phyloP scores from a whole-genome alignment of 2,888 invertebrate species.

The Augochlorella aurata region DNA sequence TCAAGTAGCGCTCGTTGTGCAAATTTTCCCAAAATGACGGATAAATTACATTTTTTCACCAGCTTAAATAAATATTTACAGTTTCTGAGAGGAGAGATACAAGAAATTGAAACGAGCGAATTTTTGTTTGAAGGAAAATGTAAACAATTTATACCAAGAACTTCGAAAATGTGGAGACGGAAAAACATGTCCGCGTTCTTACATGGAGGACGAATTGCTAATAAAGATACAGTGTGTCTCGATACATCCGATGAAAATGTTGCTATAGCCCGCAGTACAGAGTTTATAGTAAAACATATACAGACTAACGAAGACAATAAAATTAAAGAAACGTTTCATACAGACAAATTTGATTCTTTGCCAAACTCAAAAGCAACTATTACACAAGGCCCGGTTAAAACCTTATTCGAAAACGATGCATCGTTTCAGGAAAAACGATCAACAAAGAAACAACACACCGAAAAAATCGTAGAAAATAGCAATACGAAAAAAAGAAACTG shows the following conservation, averaged over 20 bases:
- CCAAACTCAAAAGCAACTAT: not conserved
- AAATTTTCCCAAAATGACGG: slow-evolving; percentile 78
- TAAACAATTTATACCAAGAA: slow-evolving; percentile 72
- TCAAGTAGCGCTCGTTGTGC: slow-evolving; percentile 80
- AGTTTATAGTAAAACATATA: slow-evolving; percentile 70
- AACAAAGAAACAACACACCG: no score
- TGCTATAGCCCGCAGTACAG: slow-evolving; percentile 65
- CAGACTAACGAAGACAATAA: slow-evolving; percentile 20
- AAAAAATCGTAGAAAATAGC: slow-evolving; percentile 22
- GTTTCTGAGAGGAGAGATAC: slow-evolving; percentile 74
- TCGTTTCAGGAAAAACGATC: not conserved
- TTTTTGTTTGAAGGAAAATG: slow-evolving; percentile 76
- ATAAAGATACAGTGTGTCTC: slow-evolving; percentile 72
- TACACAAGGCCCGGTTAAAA: slow-evolving; percentile 4
- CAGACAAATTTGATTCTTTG: not conserved
- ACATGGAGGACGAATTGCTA: slow-evolving; percentile 75
- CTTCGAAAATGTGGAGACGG: slow-evolving; percentile 79
- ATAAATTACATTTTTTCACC: slow-evolving; percentile 78
- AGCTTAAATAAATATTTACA: slow-evolving; percentile 76
- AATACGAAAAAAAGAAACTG: slow-evolving; percentile 16
- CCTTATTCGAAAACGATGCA: slow-evolving; percentile 11
- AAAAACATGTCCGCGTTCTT: slow-evolving; percentile 75
- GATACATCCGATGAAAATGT: slow-evolving; percentile 74
- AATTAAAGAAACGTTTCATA: not conserved
- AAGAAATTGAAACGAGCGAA: slow-evolving; percentile 69